Evolutionary conservation across 2,888 invertebrate species (phyloP), one percentile per base, ranked within the genome.

Genomic region (Patella caerulea): DNA sequence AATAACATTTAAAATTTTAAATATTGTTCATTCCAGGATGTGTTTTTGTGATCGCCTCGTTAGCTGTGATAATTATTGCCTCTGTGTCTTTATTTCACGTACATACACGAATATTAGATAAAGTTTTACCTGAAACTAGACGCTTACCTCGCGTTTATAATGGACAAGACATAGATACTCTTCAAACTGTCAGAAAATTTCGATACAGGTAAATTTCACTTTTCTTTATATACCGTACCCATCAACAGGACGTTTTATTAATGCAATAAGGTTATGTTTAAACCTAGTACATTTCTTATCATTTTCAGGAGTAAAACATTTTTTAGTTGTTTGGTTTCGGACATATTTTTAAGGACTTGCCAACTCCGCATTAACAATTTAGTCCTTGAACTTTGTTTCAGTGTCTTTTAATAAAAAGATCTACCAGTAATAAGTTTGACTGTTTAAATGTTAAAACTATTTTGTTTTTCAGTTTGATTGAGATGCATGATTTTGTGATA

Each of bases 401-500:
- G 9, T 45, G 45, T 9, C 9, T 45, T 45, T 45, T 45, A 7
- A 45, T 45, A 45, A 45, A 45, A 45, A 4, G 5, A 5, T 5
- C 34, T 45, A 45, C 34, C 34, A 45, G 4, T 45, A 45, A 45
- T 45, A 45, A 45, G 34, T 45, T 45, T 45, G 45, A 45, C 7
- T 0, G 1, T 0, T 45, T 45, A 45, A 45, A 45, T 45, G 45
- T 45, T 45, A 45, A 45, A 7, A 7, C 7, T 45, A n/a, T 52
- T 52, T 74, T 74, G 55, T 76, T 53, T 86, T 86, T 55, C 86
- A 89, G 89, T 74, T 80, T 89, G 79, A 85, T 88, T 82, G 86
- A 88, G 82, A 87, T 89, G 86, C 86, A 88, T 78, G 87, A 88
- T 77, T 88, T 89, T 82, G 82, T 89, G 24, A 79, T 84, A 53